Evolutionary conservation across 1,140 invertebrate genomes (phyloP).

Genomic region (Drosophila ficusphila): DNA sequence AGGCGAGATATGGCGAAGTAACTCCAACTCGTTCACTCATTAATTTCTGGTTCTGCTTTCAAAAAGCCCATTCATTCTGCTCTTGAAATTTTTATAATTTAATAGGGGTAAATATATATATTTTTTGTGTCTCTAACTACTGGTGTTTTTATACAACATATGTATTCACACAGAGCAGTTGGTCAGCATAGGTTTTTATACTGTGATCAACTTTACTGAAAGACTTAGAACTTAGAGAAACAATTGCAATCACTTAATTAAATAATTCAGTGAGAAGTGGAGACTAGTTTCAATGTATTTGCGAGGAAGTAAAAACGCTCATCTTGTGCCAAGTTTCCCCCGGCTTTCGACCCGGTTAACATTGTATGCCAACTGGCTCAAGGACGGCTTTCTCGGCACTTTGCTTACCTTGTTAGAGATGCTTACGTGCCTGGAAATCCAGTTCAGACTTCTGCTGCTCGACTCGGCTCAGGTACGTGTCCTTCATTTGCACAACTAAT

Average conservation of each 20-base stretch:
- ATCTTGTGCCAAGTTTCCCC: neutral
- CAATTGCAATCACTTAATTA: conserved; percentile 19
- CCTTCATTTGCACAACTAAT: conserved; percentile 52
- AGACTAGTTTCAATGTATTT: neutral
- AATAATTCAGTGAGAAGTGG: conserved; percentile 7
- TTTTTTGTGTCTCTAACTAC: neutral
- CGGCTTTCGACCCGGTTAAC: neutral
- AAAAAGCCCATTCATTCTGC: neutral
- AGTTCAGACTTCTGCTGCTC: neutral
- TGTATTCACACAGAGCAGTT: too few species aligned
- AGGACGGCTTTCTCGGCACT: conserved; percentile 8
- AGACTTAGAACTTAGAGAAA: neutral
- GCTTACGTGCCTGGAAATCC: conserved; percentile 34
- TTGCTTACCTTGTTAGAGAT: conserved; percentile 19
- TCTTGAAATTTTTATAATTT: neutral
- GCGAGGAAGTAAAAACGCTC: neutral
- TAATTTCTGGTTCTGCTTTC: neutral
- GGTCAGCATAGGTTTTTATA: too few species aligned
- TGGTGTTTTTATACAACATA: neutral
- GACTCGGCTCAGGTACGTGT: conserved; percentile 28
- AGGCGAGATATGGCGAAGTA: conserved; percentile 37
- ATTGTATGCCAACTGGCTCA: conserved; percentile 14
- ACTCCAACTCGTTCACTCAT: neutral
- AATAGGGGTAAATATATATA: neutral
- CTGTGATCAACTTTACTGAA: too few species aligned